Evolutionary conservation across 2,888 invertebrate genomes (phyloP).

Genomic region (Agrilus biguttatus): DNA sequence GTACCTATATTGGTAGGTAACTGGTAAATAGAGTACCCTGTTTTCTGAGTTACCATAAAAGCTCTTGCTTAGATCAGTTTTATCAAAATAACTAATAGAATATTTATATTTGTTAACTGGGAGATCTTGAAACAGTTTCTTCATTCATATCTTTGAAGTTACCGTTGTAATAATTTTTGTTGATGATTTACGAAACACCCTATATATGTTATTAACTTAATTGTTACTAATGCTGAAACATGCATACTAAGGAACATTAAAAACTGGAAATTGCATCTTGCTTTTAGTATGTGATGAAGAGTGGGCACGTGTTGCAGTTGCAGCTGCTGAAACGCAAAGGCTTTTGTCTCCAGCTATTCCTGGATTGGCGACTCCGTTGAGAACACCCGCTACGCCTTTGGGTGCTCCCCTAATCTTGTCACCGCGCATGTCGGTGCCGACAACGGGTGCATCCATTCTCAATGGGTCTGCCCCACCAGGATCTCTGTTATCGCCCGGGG

Average conservation of each 20-base stretch:
- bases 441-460: conserved; percentile 51
- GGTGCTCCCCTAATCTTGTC: conserved; percentile 89
- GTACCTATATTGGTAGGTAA: no score
- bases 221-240: not conserved
- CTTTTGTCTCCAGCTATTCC: conserved; percentile 47
- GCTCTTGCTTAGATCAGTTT: no score
- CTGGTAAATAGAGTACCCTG: no score
- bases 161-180: no score
- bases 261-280: not conserved
- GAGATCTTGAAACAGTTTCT: no score
- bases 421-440: conserved; percentile 74
- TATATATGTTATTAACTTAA: no score
- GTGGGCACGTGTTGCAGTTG: conserved; percentile 72
- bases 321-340: conserved; percentile 66
- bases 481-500: conserved; percentile 49
- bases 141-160: no score
- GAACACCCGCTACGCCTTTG: conserved; percentile 58
- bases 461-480: conserved; percentile 52
- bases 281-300: conserved; percentile 63
- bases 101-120: no score
- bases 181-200: no score
- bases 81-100: no score
- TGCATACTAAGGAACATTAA: not conserved
- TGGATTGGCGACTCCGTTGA: conserved; percentile 48
- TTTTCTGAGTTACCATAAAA: no score